Conservation (phyloP, 2,113 vertebrate genomes). For the Casuarius casuarius region DNA sequence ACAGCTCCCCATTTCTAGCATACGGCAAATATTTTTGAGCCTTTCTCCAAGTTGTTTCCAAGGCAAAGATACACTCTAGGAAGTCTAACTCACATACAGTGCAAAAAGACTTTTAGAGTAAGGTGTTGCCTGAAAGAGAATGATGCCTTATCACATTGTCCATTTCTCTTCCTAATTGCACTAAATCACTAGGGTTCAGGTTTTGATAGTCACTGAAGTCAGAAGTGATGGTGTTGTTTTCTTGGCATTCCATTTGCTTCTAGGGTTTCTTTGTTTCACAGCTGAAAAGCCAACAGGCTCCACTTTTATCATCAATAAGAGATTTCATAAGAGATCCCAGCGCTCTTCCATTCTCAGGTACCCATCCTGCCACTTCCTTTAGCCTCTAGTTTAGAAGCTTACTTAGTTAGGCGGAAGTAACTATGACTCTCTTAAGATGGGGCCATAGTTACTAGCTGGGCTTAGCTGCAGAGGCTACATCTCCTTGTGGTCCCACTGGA, state of each 20-base stretch:
- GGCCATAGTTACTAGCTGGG: too few species aligned
- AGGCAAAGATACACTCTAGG: neutral
- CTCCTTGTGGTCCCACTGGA: too few species aligned
- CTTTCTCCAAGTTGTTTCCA: neutral
- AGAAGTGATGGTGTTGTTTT: rapidly evolving
- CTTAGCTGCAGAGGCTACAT: too few species aligned
- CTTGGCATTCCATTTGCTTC: neutral
- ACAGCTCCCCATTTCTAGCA: neutral
- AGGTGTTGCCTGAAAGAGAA: neutral
- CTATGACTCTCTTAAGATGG: too few species aligned
- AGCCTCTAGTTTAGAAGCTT: neutral
- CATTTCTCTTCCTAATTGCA: neutral
- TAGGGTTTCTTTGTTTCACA: neutral
- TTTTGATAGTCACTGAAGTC: neutral
- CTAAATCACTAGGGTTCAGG: too few species aligned
- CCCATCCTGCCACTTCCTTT: neutral
- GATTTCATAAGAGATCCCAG: neutral
- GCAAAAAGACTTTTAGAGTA: too few species aligned
- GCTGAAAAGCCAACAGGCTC: rapidly evolving
- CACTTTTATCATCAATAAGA: neutral
- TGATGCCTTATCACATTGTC: neutral
- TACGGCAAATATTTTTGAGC: neutral
- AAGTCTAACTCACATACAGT: too few species aligned
- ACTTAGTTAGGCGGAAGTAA: too few species aligned
- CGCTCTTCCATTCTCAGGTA: neutral